A percentile compares a stretch with the other conserved stretches of the same genome.
Conservation (phyloP, 1,140 invertebrate species). For the Apis laboriosa region DNA sequence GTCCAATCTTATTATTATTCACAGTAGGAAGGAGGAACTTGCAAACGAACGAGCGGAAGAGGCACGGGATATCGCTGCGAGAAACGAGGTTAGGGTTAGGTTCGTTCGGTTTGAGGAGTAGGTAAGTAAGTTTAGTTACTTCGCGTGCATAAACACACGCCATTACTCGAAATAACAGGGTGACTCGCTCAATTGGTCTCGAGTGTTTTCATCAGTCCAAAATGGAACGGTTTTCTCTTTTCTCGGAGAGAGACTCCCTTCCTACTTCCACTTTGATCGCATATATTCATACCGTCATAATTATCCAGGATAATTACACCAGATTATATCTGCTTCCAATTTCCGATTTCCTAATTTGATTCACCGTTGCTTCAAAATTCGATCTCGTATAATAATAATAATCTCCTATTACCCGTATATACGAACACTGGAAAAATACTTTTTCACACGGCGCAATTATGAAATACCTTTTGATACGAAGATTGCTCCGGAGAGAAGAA, state of each 20-base stretch:
- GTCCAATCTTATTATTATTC: constrained; percentile 76
- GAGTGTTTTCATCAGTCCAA: constrained; percentile 30
- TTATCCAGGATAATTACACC: too few relatives aligned
- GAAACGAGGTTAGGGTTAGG: constrained; percentile 48
- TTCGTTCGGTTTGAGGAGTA: constrained; percentile 61
- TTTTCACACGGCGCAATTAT: constrained; percentile 42
- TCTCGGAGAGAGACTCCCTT: too few relatives aligned
- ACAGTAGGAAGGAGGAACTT: constrained; percentile 50
- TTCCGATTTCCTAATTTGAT: background rate
- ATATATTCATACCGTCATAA: too few relatives aligned
- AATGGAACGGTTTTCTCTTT: background rate
- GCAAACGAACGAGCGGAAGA: constrained; percentile 35
- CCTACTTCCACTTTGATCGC: too few relatives aligned
- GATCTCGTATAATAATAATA: background rate
- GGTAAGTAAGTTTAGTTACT: constrained; percentile 72
- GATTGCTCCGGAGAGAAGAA: constrained; percentile 36
- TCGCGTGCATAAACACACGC: constrained; percentile 72
- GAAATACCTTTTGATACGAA: constrained; percentile 49
- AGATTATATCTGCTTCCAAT: background rate
- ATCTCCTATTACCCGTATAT: too few relatives aligned
- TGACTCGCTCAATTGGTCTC: constrained; percentile 30
- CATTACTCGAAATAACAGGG: constrained; percentile 70
- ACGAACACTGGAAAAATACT: background rate
- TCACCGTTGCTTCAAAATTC: background rate
- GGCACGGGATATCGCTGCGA: constrained; percentile 24